These are phyloP conservation scores for Alca torda DNA, from an alignment of 2,797 vertebrate species.

Conservation along the genomic window DNA sequence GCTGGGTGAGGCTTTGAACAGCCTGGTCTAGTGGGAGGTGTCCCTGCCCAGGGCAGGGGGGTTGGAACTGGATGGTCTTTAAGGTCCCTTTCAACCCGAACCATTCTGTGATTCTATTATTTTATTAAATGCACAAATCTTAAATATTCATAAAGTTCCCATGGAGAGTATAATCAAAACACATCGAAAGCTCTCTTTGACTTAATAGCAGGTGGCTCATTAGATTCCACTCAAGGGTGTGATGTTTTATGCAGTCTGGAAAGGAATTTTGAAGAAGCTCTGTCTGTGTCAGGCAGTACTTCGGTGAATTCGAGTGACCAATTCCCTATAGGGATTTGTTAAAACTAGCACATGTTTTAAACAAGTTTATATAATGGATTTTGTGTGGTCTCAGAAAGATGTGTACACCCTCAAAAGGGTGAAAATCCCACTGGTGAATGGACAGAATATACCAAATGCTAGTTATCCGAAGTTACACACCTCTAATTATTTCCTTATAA, in stretches of 20 bases:
- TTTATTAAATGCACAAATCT: not conserved
- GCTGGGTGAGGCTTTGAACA: no score
- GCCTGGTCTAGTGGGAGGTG: no score
- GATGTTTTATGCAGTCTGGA: not conserved
- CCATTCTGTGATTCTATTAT: not conserved
- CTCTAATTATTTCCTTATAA: not conserved
- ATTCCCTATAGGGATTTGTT: not conserved
- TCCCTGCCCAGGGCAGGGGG: no score
- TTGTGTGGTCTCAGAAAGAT: not conserved
- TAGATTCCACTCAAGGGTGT: not conserved
- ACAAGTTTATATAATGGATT: not conserved
- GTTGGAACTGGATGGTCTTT: no score
- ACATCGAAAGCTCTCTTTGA: not conserved
- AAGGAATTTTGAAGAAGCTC: not conserved
- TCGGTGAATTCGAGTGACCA: not conserved
- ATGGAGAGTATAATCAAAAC: not conserved
- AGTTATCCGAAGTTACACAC: not conserved
- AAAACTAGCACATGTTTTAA: not conserved
- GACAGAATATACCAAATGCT: not conserved
- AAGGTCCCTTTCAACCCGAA: no score
- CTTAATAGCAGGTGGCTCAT: not conserved
- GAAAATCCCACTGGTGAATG: not conserved
- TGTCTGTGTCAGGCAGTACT: not conserved
- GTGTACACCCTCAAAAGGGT: not conserved
- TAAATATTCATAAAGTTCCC: not conserved